Evolutionary conservation across 1,140 invertebrate genomes (phyloP).

Genomic region (Probaryconus sp.): DNA sequence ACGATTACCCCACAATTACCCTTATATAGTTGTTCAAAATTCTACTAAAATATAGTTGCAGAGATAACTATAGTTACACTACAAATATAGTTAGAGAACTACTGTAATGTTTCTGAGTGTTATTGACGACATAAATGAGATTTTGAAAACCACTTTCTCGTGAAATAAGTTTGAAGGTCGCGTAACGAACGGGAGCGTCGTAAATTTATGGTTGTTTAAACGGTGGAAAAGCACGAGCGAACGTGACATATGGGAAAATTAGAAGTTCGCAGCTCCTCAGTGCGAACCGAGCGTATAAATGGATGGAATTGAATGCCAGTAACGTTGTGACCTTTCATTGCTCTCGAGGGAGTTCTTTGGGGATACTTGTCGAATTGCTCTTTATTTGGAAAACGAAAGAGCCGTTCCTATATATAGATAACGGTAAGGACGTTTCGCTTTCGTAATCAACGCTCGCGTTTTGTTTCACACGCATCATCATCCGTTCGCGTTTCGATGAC

Average conservation of each 20-base stretch:
- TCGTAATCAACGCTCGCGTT: neutral
- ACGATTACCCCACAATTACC: no score
- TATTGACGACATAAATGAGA: no score
- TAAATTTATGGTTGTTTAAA: constrained; percentile 54
- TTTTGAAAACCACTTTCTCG: no score
- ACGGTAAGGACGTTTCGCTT: constrained; percentile 10
- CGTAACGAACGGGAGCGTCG: constrained; percentile 24
- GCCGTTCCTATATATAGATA: constrained; percentile 5
- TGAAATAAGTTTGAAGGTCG: constrained; percentile 14
- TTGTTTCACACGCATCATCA: constrained; percentile 10
- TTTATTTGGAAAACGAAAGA: constrained; percentile 66
- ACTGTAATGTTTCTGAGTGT: no score
- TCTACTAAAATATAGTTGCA: no score
- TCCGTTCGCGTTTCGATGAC: neutral
- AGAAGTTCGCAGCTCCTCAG: constrained; percentile 64
- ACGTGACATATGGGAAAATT: constrained; percentile 68
- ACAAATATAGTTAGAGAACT: no score
- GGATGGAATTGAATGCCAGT: constrained; percentile 71
- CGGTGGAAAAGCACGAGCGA: constrained; percentile 10
- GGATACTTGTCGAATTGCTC: constrained; percentile 71
- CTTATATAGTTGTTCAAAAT: no score
- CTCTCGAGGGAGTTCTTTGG: constrained; percentile 67
- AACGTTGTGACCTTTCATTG: constrained; percentile 66
- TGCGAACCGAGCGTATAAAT: constrained; percentile 60
- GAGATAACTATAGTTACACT: no score